Evolutionary conservation across 2,888 invertebrate species (phyloP), one percentile per base, ranked within the genome.

Genomic region (Drosophila putrida): DNA sequence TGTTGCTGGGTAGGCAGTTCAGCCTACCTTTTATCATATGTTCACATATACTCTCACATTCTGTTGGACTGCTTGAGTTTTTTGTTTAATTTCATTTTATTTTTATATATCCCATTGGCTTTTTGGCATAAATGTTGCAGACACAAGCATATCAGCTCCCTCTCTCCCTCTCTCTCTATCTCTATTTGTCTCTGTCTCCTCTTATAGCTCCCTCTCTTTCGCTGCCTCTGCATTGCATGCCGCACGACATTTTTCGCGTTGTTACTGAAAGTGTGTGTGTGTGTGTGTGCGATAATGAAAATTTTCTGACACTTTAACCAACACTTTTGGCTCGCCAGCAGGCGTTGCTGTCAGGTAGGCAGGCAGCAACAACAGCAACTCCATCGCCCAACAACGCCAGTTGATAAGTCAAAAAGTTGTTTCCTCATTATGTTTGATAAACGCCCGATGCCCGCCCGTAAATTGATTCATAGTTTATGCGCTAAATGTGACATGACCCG

Each of bases 401-500:
- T 85, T 83, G 88, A 83, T 83, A 83, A 83, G 83, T 85, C 83
- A 75, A 69, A 83, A 83, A 82, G 86, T 78, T 85, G 88, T 83
- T 83, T 88, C 88, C 88, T 88, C 88, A 83, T 83, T 83, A 83
- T 86, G 86, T 80, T 76, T 85, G 88, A 83, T 83, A 83, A 83
- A 83, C 82, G 79, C 82, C 85, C 87, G 80, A 55, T 79, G 71
- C 82, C 62, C 83, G 78, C 66, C 73, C 70, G 80, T 66, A 83
- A 85, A 83, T 83, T 89, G 86, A 86, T 86, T 87, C 89, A 79
- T 80, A 82, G 88, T 89, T 89, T 89, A 83, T 82, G 83, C 87
- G 78, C 85, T 89, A 90, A 90, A 85, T 90, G 90, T 90, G 91
- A 90, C 90, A 90, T 80, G 80, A 83, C 83, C 86, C 65, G 68